These are phyloP conservation scores for Drosophila sulfurigaster DNA, from an alignment of 1,140 invertebrate genomes.

Conservation along the genomic window DNA sequence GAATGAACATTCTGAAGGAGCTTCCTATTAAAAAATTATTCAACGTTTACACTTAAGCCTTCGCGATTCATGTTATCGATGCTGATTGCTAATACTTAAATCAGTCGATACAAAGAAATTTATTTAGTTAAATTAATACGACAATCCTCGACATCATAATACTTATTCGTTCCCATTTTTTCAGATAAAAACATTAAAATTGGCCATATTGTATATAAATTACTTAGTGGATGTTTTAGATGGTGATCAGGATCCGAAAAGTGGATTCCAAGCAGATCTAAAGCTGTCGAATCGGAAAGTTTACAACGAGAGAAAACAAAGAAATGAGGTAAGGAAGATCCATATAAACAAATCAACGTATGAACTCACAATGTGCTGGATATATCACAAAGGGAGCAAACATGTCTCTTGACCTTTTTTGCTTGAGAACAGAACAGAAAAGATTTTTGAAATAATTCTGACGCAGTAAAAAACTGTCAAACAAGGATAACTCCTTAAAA, in stretches of 20 bases:
- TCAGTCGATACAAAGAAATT: too few species aligned
- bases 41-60: too few species aligned
- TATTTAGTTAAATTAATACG: too few species aligned
- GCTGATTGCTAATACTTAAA: too few species aligned
- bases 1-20: too few species aligned
- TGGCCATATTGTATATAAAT: slow-evolving; percentile 96
- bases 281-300: slow-evolving; percentile 85
- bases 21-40: too few species aligned
- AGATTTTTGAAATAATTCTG: neutral
- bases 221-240: slow-evolving; percentile 94
- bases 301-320: slow-evolving; percentile 62
- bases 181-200: slow-evolving; percentile 94
- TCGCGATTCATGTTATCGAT: too few species aligned
- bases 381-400: neutral
- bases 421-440: neutral
- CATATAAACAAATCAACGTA: neutral
- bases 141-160: neutral
- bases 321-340: slow-evolving; percentile 32
- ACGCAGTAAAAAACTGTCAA: neutral
- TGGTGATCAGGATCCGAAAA: slow-evolving; percentile 90
- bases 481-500: neutral
- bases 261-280: slow-evolving; percentile 91
- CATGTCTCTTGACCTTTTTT: neutral
- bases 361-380: neutral
- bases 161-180: slow-evolving; percentile 31